Evolutionary conservation across 2,797 vertebrate species (phyloP), one percentile per base, ranked within the genome.

Genomic region (Hyperoplus lanceolatus): DNA sequence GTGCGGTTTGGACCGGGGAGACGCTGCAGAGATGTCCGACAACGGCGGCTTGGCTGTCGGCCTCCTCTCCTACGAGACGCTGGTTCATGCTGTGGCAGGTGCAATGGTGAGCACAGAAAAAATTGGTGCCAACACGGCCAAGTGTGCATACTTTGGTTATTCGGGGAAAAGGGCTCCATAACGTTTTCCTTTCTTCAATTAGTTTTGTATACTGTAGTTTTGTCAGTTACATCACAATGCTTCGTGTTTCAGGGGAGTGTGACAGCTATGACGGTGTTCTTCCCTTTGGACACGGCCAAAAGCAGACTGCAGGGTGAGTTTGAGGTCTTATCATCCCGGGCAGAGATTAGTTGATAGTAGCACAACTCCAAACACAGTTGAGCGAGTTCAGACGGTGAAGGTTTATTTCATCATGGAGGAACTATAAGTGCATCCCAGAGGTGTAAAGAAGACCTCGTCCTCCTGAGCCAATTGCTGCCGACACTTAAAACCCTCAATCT

Each of bases 241-340:
- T 0, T 85, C 82, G 75, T 59, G 4, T 82, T 74, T 43, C 46
- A 96, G 96, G 96, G 96, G 9, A 96, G 96, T 58, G 91, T 90
- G 83, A 95, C 94, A 8, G 96, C 96, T 0, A 96, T 96, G 95
- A 94, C 76, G 0, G 93, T 96, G 68, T 96, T 96, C 85, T 96
- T 95, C 48, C 96, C 96, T 58, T 41, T 96, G 94, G 96, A 96
- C 74, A 96, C 96, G 14, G 96, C 96, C 29, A 95, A 96, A 81
- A 95, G 95, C 87, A 90, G 96, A 82, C 88, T 96, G 50, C 96
- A 96, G 91, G 95, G 96, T 96, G 85, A 95, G 95, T 70, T 51
- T 8, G 3, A 54, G 49, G 38, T 75, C 21, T 77, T 85, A 60
- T 84, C 49, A 62, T 50, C 10, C n/a, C 1, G 80, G 48, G 10